phyloP scores from a whole-genome alignment of 2,797 vertebrate genomes.

The Aplochiton taeniatus region DNA sequence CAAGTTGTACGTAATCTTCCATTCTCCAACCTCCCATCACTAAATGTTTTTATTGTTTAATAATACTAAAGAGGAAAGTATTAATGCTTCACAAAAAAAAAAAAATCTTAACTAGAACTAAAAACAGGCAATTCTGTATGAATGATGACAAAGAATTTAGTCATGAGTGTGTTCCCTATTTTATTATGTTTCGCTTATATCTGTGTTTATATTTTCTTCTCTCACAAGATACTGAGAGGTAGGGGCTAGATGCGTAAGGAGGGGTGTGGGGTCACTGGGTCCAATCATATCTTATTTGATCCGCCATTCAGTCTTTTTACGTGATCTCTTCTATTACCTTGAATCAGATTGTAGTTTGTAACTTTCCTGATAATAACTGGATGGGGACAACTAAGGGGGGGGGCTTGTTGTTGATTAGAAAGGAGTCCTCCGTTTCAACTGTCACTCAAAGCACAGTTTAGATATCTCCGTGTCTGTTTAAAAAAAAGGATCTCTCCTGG shows the following conservation, averaged over 20 bases:
- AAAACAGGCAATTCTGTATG: constrained; percentile 40
- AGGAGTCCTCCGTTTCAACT: constrained; percentile 10
- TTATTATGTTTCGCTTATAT: constrained; percentile 48
- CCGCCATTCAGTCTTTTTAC: constrained; percentile 40
- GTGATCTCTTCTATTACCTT: constrained; percentile 35
- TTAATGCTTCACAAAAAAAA: background rate
- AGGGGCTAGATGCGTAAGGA: background rate
- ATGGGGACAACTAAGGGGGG: constrained; percentile 33
- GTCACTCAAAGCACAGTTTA: constrained; percentile 64
- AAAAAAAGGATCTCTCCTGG: constrained; percentile 18
- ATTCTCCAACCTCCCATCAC: constrained; percentile 34
- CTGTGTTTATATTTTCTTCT: constrained; percentile 39
- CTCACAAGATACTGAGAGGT: constrained; percentile 32
- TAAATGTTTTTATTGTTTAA: constrained; percentile 61
- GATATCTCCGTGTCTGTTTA: constrained; percentile 56
- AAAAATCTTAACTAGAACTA: constrained; percentile 27
- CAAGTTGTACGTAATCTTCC: constrained; percentile 45
- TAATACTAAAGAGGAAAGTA: constrained; percentile 47
- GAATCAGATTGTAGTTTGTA: constrained; percentile 44
- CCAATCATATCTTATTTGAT: constrained; percentile 69
- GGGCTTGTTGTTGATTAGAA: constrained; percentile 18
- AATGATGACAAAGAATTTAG: constrained; percentile 67
- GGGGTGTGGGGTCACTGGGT: constrained; percentile 56
- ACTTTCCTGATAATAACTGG: constrained; percentile 48
- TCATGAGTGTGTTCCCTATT: constrained; percentile 52